phyloP scores from a whole-genome alignment of 2,797 vertebrate species.

The Leptatherina wallacei region DNA sequence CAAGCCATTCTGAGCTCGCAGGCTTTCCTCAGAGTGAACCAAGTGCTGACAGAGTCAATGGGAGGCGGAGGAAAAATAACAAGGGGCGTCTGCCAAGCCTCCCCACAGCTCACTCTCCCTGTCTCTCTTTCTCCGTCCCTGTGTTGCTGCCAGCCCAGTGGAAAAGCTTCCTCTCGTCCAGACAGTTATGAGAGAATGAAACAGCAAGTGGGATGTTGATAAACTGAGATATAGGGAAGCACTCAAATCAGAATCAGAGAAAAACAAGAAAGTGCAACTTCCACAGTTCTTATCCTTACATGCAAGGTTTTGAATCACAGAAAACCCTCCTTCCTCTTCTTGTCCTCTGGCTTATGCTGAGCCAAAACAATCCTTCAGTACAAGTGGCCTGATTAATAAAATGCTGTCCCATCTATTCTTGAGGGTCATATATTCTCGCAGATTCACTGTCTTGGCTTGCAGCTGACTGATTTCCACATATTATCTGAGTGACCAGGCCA shows the following conservation, averaged over 20 bases:
- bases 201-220: conserved; percentile 54
- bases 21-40: conserved; percentile 60
- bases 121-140: conserved; percentile 47
- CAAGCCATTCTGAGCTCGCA: conserved; percentile 42
- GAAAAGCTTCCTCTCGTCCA: conserved; percentile 81
- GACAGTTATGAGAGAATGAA: conserved; percentile 67
- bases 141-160: conserved; percentile 72
- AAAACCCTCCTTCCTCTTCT: conserved; percentile 6
- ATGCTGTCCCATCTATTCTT: conserved; percentile 33
- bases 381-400: conserved; percentile 45
- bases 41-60: conserved; percentile 78
- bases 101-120: conserved; percentile 54
- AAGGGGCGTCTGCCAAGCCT: conserved; percentile 76
- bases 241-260: conserved; percentile 52
- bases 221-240: conserved; percentile 65
- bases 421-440: conserved; percentile 39
- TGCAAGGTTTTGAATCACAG: conserved; percentile 19
- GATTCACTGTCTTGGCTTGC: conserved; percentile 47
- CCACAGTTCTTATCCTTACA: conserved; percentile 17
- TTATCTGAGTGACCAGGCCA: conserved; percentile 41
- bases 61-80: conserved; percentile 82
- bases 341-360: conserved; percentile 16
- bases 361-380: conserved; percentile 43
- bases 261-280: conserved; percentile 28
- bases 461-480: conserved; percentile 48